Conservation (phyloP, 2,113 vertebrate species). For the Cephalopterus ornatus region DNA sequence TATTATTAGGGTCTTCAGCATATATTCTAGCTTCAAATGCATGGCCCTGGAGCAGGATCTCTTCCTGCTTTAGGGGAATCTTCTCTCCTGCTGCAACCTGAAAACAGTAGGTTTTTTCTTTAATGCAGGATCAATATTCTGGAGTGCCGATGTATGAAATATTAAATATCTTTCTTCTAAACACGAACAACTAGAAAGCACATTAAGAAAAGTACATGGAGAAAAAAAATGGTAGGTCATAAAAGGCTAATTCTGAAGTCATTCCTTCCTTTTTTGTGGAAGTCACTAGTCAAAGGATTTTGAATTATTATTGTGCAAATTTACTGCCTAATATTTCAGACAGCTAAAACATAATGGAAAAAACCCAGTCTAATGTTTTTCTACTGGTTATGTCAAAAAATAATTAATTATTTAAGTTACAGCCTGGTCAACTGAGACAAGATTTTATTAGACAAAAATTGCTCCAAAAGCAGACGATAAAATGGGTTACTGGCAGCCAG, state of each 20-base stretch:
- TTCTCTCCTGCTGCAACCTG: slow-evolving; percentile 95
- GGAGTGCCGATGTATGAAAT: not conserved
- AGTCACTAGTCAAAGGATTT: not conserved
- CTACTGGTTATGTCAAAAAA: not conserved
- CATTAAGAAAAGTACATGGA: not conserved
- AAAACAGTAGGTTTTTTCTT: not conserved
- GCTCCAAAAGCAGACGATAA: not conserved
- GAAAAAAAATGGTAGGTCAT: not conserved
- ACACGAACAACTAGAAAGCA: not conserved
- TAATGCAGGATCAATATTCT: not conserved
- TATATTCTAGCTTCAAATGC: slow-evolving; percentile 97
- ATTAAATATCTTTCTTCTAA: not conserved
- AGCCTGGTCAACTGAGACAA: not conserved
- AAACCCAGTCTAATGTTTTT: not conserved
- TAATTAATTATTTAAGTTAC: not conserved
- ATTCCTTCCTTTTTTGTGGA: not conserved
- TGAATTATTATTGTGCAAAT: not conserved
- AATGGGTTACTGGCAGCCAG: not conserved
- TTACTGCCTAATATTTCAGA: not conserved
- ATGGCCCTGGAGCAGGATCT: slow-evolving; percentile 86
- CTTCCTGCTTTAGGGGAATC: slow-evolving; percentile 89
- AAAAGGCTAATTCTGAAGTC: not conserved
- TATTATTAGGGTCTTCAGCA: slow-evolving; percentile 90
- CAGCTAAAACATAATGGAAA: not conserved
- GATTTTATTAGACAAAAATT: not conserved